Base-by-base conservation (phyloP, 1,140 invertebrate species). In the Cherax quadricarinatus region DNA sequence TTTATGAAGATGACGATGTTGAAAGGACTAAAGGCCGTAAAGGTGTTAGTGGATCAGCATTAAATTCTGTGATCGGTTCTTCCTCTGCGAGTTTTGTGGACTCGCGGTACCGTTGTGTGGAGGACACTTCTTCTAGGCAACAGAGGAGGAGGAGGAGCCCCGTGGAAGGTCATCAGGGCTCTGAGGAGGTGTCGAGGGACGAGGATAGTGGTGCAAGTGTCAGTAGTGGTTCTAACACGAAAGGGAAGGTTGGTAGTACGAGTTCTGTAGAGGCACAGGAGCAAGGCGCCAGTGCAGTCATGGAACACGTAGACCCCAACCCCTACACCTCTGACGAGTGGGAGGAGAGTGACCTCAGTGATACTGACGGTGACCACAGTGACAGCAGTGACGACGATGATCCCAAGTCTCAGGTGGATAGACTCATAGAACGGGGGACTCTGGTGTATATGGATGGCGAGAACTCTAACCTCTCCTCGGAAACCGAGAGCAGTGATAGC, bases 381-480 rank as follows among this genome's bases (percentile, higher is more conserved):
- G 93, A 94, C 75, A 92, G 91, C 86, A 94, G 93, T 86, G 93
- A 94, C 73, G 93, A 94, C 81, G 93, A 94, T 86, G 92, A 94
- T 73, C 93, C 93, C 21, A 94, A 92, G 80, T 94, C 93, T 49
- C 93, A 94, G 89, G 93, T 94, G 75, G 93, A 94, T 75, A 24
- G 93, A 18, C 83, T 94, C 79, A 94, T 94, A 49, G 92, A 94
- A 79, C 62, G 89, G 60, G 93, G 86, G 53, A 91, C 93, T 41
- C 85, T 92, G 12, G 89, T 94, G 51, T 93, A 93, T 70, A 88
- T 94, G 91, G 93, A 94, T 66, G 93, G 93, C 18, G 93, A 94
- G 82, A 94, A 94, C 86, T 94, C 93, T 75, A 92, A 92, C 66
- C 89, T 94, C 51, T 94, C 93, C 9, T 94, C 93, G 0, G 93